Percentiles rank a stretch among this genome's conserved stretches.
phyloP scores from a whole-genome alignment of 2,888 invertebrate species.

The Tolmerus cingulatus region DNA sequence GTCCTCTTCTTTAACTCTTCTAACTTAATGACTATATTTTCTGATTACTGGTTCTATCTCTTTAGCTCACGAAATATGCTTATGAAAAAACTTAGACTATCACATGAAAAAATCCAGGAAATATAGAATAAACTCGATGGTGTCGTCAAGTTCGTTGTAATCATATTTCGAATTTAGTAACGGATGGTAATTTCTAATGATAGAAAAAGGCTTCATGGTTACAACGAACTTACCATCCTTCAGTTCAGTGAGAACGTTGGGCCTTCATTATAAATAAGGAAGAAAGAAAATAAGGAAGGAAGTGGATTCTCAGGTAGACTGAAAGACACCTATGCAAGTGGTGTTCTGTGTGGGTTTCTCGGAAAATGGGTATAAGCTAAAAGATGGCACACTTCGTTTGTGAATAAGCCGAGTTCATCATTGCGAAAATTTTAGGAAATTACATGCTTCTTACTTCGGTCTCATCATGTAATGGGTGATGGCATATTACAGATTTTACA shows the following conservation, averaged over 20 bases:
- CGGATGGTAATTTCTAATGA: not conserved
- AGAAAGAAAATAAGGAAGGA: not conserved
- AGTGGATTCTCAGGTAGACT: not conserved
- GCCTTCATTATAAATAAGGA: not conserved
- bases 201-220: not conserved
- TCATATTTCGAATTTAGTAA: not conserved
- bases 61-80: not conserved
- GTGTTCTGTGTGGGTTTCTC: not conserved
- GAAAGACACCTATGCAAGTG: not conserved
- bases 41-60: not conserved
- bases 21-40: not conserved
- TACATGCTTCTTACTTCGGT: not conserved
- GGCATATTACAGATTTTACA: not conserved
- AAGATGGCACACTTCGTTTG: not conserved
- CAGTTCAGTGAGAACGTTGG: not conserved
- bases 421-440: constrained; percentile 29
- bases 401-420: constrained; percentile 4
- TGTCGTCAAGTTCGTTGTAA: not conserved
- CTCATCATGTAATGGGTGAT: not conserved
- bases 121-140: not conserved
- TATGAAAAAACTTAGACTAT: not conserved
- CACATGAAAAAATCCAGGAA: not conserved
- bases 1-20: not conserved
- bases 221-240: not conserved
- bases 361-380: not conserved